Evolutionary conservation across 2,888 invertebrate genomes (phyloP).

Genomic region (Spodoptera littoralis): DNA sequence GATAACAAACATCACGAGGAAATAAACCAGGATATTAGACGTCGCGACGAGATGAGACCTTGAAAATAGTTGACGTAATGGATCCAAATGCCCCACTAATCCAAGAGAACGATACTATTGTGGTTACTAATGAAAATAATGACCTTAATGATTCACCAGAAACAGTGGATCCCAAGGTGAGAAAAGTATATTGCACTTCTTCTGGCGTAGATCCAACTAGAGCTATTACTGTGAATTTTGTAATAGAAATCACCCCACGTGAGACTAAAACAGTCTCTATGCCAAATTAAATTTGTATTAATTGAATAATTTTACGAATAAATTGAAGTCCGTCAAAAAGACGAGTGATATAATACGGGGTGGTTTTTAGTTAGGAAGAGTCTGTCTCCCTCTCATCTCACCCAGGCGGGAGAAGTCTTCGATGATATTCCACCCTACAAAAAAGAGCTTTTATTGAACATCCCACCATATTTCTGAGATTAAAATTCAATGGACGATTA

Average conservation of each 20-base stretch:
- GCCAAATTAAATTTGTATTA: not conserved
- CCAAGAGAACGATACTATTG: constrained; percentile 7
- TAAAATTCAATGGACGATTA: too few species aligned
- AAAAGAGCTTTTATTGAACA: too few species aligned
- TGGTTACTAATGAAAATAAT: constrained; percentile 1
- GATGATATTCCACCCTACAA: too few species aligned
- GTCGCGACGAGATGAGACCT: constrained; percentile 5
- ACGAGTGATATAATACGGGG: too few species aligned
- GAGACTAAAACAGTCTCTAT: constrained; percentile 7
- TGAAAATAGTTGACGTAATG: constrained; percentile 11
- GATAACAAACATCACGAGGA: constrained; percentile 32
- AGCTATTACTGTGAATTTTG: constrained; percentile 29
- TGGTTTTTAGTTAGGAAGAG: too few species aligned
- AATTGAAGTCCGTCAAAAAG: too few species aligned
- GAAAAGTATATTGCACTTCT: constrained; percentile 41
- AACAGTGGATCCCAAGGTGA: constrained; percentile 28
- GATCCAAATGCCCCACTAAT: constrained; percentile 2
- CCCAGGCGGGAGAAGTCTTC: too few species aligned
- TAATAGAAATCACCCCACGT: constrained; percentile 30
- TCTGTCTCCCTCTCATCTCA: too few species aligned
- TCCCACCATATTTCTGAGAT: too few species aligned
- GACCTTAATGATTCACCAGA: constrained; percentile 21
- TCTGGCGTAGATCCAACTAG: constrained; percentile 39
- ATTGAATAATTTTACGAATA: not conserved
- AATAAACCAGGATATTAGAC: constrained; percentile 9